These are phyloP conservation scores for Rhagoletis zephyria DNA, from an alignment of 1,140 invertebrate genomes.

Conservation along the genomic window DNA sequence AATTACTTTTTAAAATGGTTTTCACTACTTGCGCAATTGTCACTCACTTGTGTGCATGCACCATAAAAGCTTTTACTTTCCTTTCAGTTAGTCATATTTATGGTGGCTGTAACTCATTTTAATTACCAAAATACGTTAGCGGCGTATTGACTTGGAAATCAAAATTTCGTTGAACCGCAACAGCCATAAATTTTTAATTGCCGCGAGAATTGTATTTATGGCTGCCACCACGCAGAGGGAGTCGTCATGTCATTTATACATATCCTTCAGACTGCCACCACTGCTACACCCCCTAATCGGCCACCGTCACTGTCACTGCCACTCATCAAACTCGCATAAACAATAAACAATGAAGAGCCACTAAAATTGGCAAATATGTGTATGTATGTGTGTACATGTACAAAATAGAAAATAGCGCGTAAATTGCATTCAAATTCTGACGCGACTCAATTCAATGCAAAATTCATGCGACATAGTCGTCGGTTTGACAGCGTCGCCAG, in stretches of 20 bases:
- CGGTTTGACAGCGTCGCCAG: neutral
- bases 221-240: neutral
- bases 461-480: conserved; percentile 23
- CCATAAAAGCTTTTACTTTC: neutral
- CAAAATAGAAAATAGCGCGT: neutral
- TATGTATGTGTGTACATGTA: neutral
- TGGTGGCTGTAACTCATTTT: neutral
- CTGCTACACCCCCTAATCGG: no score
- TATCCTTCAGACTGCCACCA: no score
- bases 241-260: neutral
- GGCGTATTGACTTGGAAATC: neutral
- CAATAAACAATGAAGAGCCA: neutral
- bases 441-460: conserved; percentile 26
- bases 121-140: neutral
- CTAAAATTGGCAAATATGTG: neutral
- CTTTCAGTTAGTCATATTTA: neutral
- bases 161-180: conserved; percentile 13
- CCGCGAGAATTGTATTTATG: neutral
- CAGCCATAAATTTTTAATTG: conserved; percentile 12
- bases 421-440: conserved; percentile 12
- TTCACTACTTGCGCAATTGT: neutral
- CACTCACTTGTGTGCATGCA: neutral
- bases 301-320: neutral
- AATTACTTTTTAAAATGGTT: neutral
- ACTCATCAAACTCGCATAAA: neutral